A percentile compares a stretch with the other conserved stretches of the same genome.
Evolutionary conservation across 2,888 invertebrate genomes (phyloP).

Genomic region (Oxycera nigricornis): DNA sequence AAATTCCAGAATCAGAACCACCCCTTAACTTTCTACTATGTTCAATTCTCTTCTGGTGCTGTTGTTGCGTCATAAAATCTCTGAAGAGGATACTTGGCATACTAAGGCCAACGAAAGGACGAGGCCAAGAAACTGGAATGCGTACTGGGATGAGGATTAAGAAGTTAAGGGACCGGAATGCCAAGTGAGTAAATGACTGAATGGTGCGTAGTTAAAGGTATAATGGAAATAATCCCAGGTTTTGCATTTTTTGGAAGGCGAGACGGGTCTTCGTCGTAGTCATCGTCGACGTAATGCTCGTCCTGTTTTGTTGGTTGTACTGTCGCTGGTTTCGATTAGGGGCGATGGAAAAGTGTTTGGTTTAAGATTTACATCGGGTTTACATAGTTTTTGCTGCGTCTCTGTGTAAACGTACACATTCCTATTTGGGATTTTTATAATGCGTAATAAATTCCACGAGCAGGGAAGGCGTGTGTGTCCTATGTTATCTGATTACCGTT

Average conservation of each 20-base stretch:
- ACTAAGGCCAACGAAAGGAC: not conserved
- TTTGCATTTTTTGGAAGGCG: not conserved
- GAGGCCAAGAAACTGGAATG: not conserved
- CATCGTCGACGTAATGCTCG: not conserved
- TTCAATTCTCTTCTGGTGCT: not conserved
- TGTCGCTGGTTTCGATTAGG: not conserved
- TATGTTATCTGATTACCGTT: conserved; percentile 14
- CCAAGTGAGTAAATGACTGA: conserved; percentile 26
- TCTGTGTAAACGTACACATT: not conserved
- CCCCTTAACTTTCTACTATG: conserved; percentile 5
- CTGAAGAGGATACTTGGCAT: not conserved
- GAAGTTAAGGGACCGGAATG: conserved; percentile 29
- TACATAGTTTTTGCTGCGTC: conserved; percentile 17
- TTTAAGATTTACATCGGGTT: not conserved
- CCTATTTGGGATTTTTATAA: not conserved
- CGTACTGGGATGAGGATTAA: conserved; percentile 7
- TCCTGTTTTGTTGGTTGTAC: not conserved
- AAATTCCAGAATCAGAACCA: not conserved
- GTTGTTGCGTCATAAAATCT: conserved; percentile 23
- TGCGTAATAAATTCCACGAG: not conserved
- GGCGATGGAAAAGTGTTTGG: conserved; percentile 2
- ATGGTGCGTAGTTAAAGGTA: conserved; percentile 15
- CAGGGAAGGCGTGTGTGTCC: not conserved
- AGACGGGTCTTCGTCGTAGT: not conserved
- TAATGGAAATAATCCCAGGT: conserved; percentile 17